phyloP scores from a whole-genome alignment of 1,140 invertebrate species.

The Zaprionus capensis region DNA sequence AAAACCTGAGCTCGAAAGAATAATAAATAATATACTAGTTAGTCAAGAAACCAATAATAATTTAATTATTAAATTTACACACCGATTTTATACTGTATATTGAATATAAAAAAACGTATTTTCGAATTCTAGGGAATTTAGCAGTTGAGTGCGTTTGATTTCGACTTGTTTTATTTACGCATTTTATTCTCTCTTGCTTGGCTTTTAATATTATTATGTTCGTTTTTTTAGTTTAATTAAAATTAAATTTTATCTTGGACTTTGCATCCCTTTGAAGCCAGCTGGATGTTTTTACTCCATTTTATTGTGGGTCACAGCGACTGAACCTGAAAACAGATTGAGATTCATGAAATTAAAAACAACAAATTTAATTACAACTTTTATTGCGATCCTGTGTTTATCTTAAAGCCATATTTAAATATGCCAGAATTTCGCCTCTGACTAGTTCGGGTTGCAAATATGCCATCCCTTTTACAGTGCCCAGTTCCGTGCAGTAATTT shows the following conservation, averaged over 20 bases:
- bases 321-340: not conserved
- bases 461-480: not conserved
- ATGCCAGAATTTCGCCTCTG: not conserved
- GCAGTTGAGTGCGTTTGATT: not conserved
- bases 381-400: not conserved
- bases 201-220: constrained; percentile 21
- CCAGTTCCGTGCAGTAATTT: not conserved
- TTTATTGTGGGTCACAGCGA: constrained; percentile 16
- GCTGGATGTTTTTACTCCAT: constrained; percentile 16
- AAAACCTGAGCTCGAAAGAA: not conserved
- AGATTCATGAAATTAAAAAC: constrained; percentile 29
- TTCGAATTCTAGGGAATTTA: not conserved
- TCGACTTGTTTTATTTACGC: constrained; percentile 19
- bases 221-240: constrained; percentile 1
- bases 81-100: not conserved
- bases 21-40: not conserved
- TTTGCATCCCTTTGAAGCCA: constrained; percentile 19
- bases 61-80: not conserved
- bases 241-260: constrained; percentile 25
- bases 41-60: too few species aligned
- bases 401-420: constrained; percentile 2
- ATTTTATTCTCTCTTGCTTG: constrained; percentile 5
- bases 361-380: constrained; percentile 31
- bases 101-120: not conserved
- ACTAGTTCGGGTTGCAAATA: not conserved